Percentiles rank a stretch among this genome's conserved stretches.
Evolutionary conservation across 2,797 vertebrate species (phyloP).

Genomic region (Choloepus didactylus): DNA sequence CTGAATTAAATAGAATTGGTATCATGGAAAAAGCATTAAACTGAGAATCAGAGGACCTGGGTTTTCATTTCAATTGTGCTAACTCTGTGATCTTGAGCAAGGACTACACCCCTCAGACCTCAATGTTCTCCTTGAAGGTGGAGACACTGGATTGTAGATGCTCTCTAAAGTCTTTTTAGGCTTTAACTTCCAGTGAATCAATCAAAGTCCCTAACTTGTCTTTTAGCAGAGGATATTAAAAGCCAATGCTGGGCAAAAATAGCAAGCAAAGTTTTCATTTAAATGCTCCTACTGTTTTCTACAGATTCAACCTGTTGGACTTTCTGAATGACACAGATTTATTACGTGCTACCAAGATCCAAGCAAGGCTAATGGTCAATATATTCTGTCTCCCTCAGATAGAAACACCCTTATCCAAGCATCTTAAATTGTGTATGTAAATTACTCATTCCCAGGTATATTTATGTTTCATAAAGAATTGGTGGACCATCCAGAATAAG

Average conservation of each 20-base stretch:
- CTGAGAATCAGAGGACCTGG: background rate
- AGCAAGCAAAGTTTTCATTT: slow-evolving; percentile 45
- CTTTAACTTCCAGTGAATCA: slow-evolving; percentile 63
- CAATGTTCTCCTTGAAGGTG: slow-evolving; percentile 28
- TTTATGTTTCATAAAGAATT: slow-evolving; percentile 36
- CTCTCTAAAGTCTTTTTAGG: slow-evolving; percentile 7
- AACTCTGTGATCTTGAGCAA: slow-evolving; percentile 15
- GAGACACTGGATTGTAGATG: background rate
- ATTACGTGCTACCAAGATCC: slow-evolving; percentile 58
- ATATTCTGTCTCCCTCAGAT: background rate
- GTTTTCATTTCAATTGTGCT: slow-evolving; percentile 55
- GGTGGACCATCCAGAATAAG: background rate
- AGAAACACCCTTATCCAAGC: slow-evolving; percentile 41
- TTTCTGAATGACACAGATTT: slow-evolving; percentile 72
- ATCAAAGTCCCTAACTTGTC: slow-evolving; percentile 66
- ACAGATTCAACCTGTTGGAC: slow-evolving; percentile 81
- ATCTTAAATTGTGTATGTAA: background rate
- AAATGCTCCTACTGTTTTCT: slow-evolving; percentile 60
- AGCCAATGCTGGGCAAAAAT: slow-evolving; percentile 62
- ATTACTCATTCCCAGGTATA: background rate
- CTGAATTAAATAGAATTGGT: background rate
- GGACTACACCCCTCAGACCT: slow-evolving; percentile 10
- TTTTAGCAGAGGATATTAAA: slow-evolving; percentile 61
- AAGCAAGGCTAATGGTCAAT: slow-evolving; percentile 66
- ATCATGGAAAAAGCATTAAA: slow-evolving; percentile 22